Conservation (phyloP, 2,888 invertebrate genomes). For the Apotomis betuletana region DNA sequence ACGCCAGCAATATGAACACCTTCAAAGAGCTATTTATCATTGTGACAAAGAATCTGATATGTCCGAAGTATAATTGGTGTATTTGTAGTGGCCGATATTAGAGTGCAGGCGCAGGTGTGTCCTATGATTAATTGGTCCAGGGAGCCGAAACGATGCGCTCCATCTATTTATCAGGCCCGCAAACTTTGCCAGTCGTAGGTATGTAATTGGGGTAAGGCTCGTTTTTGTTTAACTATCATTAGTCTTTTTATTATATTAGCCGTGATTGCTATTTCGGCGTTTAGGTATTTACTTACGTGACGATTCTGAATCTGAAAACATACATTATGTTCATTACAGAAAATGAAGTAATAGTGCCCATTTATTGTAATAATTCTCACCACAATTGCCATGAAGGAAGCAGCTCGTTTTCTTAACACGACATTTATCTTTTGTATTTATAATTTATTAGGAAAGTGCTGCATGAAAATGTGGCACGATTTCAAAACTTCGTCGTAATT, state of each 20-base stretch:
- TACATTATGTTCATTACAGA: no score
- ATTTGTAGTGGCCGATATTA: constrained; percentile 57
- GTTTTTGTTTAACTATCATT: neutral
- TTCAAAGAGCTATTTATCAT: constrained; percentile 36
- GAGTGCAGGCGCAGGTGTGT: constrained; percentile 72
- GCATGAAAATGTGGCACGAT: no score
- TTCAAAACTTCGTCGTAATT: no score
- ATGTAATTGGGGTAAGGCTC: neutral
- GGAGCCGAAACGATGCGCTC: constrained; percentile 57
- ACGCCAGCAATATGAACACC: neutral
- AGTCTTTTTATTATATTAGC: neutral
- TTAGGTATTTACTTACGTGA: neutral
- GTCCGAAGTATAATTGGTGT: constrained; percentile 52
- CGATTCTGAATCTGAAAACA: no score
- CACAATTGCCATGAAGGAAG: no score
- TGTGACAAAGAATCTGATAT: constrained; percentile 41
- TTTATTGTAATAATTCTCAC: no score
- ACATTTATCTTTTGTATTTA: no score
- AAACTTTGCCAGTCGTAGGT: constrained; percentile 3
- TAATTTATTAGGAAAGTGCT: no score
- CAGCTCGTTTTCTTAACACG: no score
- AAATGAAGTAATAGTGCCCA: no score
- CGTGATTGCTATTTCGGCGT: neutral
- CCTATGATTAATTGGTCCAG: constrained; percentile 71
- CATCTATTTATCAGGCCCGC: constrained; percentile 55